phyloP scores from a whole-genome alignment of 2,888 invertebrate species.

The Coremacera marginata region DNA sequence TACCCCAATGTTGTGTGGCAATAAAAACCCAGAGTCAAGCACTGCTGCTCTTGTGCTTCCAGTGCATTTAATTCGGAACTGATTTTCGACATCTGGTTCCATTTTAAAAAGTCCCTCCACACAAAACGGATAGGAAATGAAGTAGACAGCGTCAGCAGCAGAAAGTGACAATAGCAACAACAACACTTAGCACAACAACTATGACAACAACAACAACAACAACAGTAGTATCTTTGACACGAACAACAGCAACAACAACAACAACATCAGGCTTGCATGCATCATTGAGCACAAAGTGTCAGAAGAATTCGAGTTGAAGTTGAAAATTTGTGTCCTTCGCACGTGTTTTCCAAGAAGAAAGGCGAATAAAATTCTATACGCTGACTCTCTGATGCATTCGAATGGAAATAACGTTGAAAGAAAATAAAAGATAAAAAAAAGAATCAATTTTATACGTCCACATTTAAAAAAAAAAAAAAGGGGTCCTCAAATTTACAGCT shows the following conservation, averaged over 20 bases:
- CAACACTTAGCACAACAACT: slow-evolving; percentile 33
- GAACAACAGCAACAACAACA: slow-evolving; percentile 17
- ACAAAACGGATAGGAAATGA: slow-evolving; percentile 18
- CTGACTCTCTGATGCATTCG: slow-evolving; percentile 45
- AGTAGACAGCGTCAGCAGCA: slow-evolving; percentile 34
- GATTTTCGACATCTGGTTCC: slow-evolving; percentile 67
- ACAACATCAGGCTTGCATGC: slow-evolving; percentile 25
- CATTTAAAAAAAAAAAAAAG: background rate
- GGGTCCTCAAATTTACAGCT: background rate
- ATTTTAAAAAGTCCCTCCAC: slow-evolving; percentile 52
- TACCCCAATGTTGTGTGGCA: background rate
- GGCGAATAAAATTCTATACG: slow-evolving; percentile 4
- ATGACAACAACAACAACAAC: background rate
- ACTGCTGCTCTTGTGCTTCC: slow-evolving; percentile 55
- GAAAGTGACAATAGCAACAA: slow-evolving; percentile 33
- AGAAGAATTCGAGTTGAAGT: slow-evolving; percentile 26
- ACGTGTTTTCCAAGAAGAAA: slow-evolving; percentile 49
- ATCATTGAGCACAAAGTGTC: slow-evolving; percentile 36
- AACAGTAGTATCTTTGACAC: background rate
- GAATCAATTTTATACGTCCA: background rate
- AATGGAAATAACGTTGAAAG: slow-evolving; percentile 37
- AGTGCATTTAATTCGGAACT: slow-evolving; percentile 64
- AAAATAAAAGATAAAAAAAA: background rate
- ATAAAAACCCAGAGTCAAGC: background rate
- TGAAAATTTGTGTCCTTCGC: slow-evolving; percentile 46